Percentiles rank a stretch among this genome's conserved stretches.
phyloP scores from a whole-genome alignment of 1,140 invertebrate genomes.

The Drosophila pallidifrons region DNA sequence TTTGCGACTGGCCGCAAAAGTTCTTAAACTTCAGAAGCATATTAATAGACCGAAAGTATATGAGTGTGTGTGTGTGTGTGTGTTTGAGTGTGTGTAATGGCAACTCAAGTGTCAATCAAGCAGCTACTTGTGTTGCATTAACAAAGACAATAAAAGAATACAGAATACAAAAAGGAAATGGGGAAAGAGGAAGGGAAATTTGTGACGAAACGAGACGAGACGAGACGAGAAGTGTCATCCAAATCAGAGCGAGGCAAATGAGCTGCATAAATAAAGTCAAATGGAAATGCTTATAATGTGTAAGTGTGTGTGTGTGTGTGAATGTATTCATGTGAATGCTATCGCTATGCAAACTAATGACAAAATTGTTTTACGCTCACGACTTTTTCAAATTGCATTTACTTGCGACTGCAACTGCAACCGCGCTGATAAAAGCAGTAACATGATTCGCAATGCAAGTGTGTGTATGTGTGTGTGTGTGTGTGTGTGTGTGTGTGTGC shows the following conservation, averaged over 20 bases:
- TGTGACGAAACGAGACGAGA: constrained; percentile 15
- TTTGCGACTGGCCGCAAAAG: constrained; percentile 9
- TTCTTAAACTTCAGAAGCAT: constrained; percentile 2
- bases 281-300: constrained; percentile 28
- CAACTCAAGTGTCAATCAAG: constrained; percentile 77
- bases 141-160: constrained; percentile 50
- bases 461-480: background rate
- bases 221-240: constrained; percentile 40
- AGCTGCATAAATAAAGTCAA: constrained; percentile 64
- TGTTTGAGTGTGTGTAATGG: constrained; percentile 27
- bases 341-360: constrained; percentile 55
- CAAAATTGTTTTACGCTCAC: constrained; percentile 66
- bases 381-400: constrained; percentile 48
- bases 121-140: constrained; percentile 70
- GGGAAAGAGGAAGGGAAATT: background rate
- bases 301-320: background rate
- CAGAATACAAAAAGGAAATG: constrained; percentile 13
- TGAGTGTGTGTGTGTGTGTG: too few relatives aligned
- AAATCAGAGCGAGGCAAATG: constrained; percentile 73
- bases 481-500: background rate
- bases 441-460: background rate
- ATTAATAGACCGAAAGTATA: background rate
- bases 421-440: constrained; percentile 19
- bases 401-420: constrained; percentile 7
- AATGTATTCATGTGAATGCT: background rate